These are phyloP conservation scores for Heliconius congener DNA, from an alignment of 1,140 invertebrate species.

Conservation along the genomic window DNA sequence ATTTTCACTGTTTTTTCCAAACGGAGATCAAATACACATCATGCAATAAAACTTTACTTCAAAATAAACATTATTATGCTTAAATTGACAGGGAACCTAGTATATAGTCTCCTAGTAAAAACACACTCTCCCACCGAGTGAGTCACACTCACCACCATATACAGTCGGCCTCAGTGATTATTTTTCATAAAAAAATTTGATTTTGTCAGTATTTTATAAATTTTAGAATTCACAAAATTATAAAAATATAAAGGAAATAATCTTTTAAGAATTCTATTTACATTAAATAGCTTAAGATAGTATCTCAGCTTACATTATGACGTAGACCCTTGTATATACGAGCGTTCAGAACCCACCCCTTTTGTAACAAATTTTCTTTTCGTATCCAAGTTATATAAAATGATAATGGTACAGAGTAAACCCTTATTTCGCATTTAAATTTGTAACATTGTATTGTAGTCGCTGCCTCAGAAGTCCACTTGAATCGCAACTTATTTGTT, in stretches of 20 bases:
- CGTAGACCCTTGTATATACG: background rate
- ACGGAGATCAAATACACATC: no score
- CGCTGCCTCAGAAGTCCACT: constrained; percentile 7
- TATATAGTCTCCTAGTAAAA: no score
- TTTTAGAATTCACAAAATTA: no score
- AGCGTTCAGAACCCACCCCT: background rate
- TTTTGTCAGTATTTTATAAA: no score
- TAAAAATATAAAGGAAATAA: background rate
- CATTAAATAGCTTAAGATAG: background rate
- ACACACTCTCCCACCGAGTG: no score
- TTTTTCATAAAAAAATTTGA: no score
- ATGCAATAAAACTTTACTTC: no score
- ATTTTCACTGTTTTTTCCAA: no score
- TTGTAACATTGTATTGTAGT: background rate
- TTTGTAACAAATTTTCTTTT: background rate
- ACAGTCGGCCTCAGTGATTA: no score
- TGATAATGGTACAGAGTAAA: background rate
- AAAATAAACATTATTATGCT: no score
- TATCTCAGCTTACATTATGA: background rate
- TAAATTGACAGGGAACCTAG: no score
- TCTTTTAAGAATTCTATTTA: background rate
- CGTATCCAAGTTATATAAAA: background rate
- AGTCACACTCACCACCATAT: no score
- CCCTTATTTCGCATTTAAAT: constrained; percentile 2
- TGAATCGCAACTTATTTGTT: constrained; percentile 9